Percentiles rank a stretch among this genome's conserved stretches.
Evolutionary conservation across 2,797 vertebrate species (phyloP).

Genomic region (Amphiprion clarkii): DNA sequence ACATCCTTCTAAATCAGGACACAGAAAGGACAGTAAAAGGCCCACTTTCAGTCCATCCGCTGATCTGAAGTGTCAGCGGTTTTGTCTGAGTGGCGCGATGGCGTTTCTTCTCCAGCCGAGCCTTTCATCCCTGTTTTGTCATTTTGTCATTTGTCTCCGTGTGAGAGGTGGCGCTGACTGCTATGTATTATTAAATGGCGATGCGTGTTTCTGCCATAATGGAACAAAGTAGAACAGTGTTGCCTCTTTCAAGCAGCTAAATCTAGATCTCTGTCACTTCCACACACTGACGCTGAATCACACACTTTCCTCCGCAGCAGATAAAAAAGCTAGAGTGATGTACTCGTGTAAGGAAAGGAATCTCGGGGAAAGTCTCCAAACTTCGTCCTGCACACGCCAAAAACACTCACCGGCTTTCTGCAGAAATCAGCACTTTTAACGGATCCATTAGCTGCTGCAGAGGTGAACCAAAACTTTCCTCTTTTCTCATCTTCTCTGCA

Average conservation of each 20-base stretch:
- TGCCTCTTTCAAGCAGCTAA: constrained; percentile 59
- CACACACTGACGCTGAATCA: constrained; percentile 9
- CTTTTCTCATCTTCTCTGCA: constrained; percentile 50
- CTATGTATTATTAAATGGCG: constrained; percentile 75
- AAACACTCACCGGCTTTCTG: constrained; percentile 52
- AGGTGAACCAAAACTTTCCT: constrained; percentile 65
- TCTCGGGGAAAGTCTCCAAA: constrained; percentile 15
- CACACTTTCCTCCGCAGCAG: background rate
- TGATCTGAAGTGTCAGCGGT: constrained; percentile 68
- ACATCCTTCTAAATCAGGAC: constrained; percentile 47
- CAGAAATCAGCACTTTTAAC: constrained; percentile 73
- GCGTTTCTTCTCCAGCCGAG: constrained; percentile 9
- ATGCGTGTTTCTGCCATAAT: constrained; percentile 67
- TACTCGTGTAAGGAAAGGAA: constrained; percentile 34
- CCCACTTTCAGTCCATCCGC: constrained; percentile 45
- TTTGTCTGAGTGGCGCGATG: constrained; percentile 54
- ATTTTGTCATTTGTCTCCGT: constrained; percentile 35
- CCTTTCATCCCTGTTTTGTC: constrained; percentile 52
- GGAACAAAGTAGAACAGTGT: constrained; percentile 75
- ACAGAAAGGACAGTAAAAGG: constrained; percentile 45
- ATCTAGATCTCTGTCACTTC: constrained; percentile 64
- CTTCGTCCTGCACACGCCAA: constrained; percentile 34
- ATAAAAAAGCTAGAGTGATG: constrained; percentile 56
- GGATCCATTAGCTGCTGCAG: constrained; percentile 70
- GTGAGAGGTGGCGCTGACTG: constrained; percentile 49